These are phyloP conservation scores for Gambusia yucatana DNA, from an alignment of 2,797 vertebrate species.

Conservation along the genomic window DNA sequence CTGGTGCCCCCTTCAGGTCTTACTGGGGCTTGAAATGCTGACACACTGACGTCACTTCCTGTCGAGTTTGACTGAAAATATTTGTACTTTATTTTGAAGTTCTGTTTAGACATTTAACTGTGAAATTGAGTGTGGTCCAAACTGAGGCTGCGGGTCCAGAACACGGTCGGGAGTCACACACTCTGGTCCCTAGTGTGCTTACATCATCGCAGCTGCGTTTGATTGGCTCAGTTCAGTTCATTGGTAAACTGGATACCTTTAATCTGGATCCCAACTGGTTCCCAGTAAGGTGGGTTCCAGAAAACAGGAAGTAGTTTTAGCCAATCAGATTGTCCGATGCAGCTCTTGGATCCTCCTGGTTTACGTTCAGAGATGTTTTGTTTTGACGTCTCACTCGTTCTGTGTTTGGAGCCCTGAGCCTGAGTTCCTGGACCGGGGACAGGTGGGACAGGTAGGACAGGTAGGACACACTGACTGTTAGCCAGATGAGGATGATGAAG, in stretches of 20 bases:
- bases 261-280: too few relatives aligned
- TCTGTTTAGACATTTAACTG: slow-evolving; percentile 35
- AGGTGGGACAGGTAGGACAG: slow-evolving; percentile 12
- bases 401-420: slow-evolving; percentile 27
- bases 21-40: slow-evolving; percentile 19
- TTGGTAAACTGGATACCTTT: too few relatives aligned
- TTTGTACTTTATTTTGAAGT: slow-evolving; percentile 14
- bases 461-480: slow-evolving; percentile 57
- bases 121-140: slow-evolving; percentile 50
- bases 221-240: not conserved
- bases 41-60: slow-evolving; percentile 26
- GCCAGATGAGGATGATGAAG: slow-evolving; percentile 63
- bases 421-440: slow-evolving; percentile 16
- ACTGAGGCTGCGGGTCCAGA: slow-evolving; percentile 29
- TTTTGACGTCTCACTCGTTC: not conserved
- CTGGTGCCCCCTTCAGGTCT: not conserved
- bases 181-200: not conserved
- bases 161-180: slow-evolving; percentile 1
- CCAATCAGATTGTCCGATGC: not conserved
- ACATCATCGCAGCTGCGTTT: not conserved
- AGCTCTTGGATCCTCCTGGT: not conserved
- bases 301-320: not conserved
- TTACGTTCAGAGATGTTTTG: not conserved
- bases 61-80: slow-evolving; percentile 26
- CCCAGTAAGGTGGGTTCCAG: not conserved